Conservation (phyloP, 2,888 invertebrate species). For the Monochamus alternatus region DNA sequence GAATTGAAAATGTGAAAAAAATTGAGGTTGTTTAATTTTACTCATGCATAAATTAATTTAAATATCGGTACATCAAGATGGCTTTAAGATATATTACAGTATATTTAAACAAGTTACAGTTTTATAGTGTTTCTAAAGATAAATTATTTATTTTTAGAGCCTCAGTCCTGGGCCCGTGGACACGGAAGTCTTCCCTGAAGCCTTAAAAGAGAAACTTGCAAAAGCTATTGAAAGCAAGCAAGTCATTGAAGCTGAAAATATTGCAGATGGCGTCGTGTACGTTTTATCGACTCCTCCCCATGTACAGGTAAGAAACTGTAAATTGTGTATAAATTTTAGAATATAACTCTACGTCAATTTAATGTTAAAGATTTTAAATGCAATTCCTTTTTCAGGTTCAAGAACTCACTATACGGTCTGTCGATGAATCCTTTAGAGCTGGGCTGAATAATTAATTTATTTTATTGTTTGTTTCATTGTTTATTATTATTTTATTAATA, state of each 20-base stretch:
- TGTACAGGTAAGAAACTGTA: constrained; percentile 14
- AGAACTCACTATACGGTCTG: constrained; percentile 27
- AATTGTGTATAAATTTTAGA: neutral
- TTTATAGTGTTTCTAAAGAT: too few relatives aligned
- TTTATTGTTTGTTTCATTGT: too few relatives aligned
- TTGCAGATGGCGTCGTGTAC: constrained; percentile 12
- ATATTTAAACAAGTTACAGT: too few relatives aligned
- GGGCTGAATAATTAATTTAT: neutral
- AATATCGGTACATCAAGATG: too few relatives aligned
- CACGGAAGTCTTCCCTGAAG: constrained; percentile 18
- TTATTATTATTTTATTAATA: too few relatives aligned
- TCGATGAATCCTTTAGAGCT: neutral
- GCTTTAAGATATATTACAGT: too few relatives aligned
- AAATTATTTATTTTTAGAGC: constrained; percentile 21
- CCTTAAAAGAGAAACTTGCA: neutral
- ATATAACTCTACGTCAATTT: too few relatives aligned
- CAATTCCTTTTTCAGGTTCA: constrained; percentile 28
- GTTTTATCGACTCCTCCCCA: constrained; percentile 30
- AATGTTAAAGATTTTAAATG: too few relatives aligned
- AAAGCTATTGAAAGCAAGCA: constrained; percentile 9
- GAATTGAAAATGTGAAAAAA: too few relatives aligned
- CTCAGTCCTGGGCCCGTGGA: constrained; percentile 35
- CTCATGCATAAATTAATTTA: too few relatives aligned
- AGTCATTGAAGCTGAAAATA: constrained; percentile 6
- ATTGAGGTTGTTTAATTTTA: too few relatives aligned